Conservation (phyloP, 37 sponge, comb jelly and placozoan genomes). For the Spongia lamella region DNA sequence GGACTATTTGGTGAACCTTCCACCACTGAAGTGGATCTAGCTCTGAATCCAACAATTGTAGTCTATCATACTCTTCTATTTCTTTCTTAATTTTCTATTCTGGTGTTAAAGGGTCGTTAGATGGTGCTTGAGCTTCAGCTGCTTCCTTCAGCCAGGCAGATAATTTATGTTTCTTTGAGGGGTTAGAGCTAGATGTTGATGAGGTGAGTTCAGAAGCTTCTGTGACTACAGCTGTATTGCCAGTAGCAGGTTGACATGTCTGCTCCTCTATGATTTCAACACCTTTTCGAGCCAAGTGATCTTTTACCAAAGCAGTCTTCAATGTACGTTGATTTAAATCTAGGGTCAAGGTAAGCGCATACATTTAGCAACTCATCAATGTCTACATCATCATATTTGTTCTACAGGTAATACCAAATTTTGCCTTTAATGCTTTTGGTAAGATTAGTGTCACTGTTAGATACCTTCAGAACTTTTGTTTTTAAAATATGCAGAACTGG, state of each 20-base stretch:
- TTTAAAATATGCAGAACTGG: constrained; percentile 14
- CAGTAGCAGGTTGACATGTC: too few species aligned
- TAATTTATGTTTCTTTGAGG: too few species aligned
- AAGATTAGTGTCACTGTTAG: constrained; percentile 1
- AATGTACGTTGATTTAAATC: constrained; percentile 16
- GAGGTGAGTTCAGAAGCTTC: too few species aligned
- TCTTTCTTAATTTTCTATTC: constrained; percentile 1
- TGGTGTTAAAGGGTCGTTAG: not conserved
- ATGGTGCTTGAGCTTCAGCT: too few species aligned
- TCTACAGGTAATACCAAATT: too few species aligned
- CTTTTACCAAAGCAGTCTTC: too few species aligned
- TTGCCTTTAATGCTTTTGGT: constrained; percentile 6
- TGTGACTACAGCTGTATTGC: too few species aligned
- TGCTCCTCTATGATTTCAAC: too few species aligned
- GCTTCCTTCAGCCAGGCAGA: too few species aligned
- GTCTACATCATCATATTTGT: too few species aligned
- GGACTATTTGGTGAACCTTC: constrained; percentile 1
- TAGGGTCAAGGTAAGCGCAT: constrained; percentile 16
- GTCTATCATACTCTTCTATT: constrained; percentile 1
- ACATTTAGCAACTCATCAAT: constrained; percentile 6
- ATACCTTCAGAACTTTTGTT: not conserved
- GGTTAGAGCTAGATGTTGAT: too few species aligned
- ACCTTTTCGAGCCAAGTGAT: too few species aligned
- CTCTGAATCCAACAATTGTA: not conserved
- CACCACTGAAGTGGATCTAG: constrained; percentile 31